These are phyloP conservation scores for Regulus satrapa DNA, from an alignment of 2,113 vertebrate genomes.

Conservation along the genomic window DNA sequence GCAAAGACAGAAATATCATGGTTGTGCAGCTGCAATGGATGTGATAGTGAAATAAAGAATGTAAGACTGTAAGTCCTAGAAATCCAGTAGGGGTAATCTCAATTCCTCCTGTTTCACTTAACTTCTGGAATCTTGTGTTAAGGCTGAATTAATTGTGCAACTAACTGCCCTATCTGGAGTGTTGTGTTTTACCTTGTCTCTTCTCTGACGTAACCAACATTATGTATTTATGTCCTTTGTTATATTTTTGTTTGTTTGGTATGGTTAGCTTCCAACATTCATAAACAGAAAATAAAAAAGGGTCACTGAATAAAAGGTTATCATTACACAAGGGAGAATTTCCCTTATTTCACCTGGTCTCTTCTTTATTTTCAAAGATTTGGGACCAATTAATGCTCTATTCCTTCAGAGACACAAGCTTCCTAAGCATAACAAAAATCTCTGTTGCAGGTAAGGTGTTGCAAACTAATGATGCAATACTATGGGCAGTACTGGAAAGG, in stretches of 20 bases:
- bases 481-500: not conserved
- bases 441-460: not conserved
- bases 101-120: not conserved
- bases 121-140: not conserved
- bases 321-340: not conserved
- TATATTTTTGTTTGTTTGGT: not conserved
- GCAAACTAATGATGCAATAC: not conserved
- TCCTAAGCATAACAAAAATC: not conserved
- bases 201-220: not conserved
- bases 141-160: not conserved
- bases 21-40: not conserved
- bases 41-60: not conserved
- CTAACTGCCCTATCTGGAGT: not conserved
- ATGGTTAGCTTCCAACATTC: not conserved
- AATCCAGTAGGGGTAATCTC: not conserved
- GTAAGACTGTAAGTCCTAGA: not conserved
- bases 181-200: not conserved
- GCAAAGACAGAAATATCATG: not conserved
- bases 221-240: not conserved
- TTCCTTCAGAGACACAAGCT: not conserved
- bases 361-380: not conserved
- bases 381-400: not conserved
- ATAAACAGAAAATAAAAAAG: not conserved
- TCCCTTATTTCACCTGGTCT: not conserved
- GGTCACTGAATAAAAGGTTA: not conserved